phyloP scores from a whole-genome alignment of 2,888 invertebrate genomes.

The Synergus laeviventris region DNA sequence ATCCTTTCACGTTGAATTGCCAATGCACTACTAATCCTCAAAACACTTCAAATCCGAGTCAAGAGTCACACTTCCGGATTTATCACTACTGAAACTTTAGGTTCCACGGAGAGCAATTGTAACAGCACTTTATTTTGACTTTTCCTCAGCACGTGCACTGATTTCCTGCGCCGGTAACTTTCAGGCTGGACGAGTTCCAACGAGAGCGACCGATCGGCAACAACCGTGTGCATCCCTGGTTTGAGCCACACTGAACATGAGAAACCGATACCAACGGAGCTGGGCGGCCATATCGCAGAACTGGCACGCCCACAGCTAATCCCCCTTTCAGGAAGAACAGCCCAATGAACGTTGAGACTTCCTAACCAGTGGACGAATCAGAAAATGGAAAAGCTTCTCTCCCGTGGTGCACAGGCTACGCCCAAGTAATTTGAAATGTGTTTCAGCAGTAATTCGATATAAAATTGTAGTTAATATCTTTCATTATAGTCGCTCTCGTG shows the following conservation, averaged over 20 bases:
- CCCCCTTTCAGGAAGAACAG: constrained; percentile 57
- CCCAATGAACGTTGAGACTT: constrained; percentile 58
- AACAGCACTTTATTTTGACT: neutral
- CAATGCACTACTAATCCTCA: constrained; percentile 11
- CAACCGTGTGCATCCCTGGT: constrained; percentile 65
- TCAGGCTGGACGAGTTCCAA: constrained; percentile 38
- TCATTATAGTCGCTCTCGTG: constrained; percentile 69
- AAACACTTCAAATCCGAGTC: constrained; percentile 47
- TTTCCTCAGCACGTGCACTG: constrained; percentile 21
- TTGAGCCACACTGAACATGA: constrained; percentile 63
- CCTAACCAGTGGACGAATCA: constrained; percentile 54
- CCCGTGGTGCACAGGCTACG: constrained; percentile 62
- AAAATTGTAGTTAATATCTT: constrained; percentile 76
- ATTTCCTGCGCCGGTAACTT: constrained; percentile 28
- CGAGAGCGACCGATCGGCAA: constrained; percentile 48
- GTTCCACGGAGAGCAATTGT: neutral
- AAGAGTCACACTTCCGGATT: neutral
- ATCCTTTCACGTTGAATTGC: constrained; percentile 49
- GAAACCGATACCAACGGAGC: constrained; percentile 49
- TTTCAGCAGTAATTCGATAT: constrained; percentile 76
- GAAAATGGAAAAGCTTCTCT: neutral
- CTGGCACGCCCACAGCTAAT: constrained; percentile 62
- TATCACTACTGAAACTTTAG: neutral
- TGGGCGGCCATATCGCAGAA: constrained; percentile 72
- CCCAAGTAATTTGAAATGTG: constrained; percentile 75